Evolutionary conservation across 92 coral and sea anemone genomes (phyloP), one percentile per base, ranked within the genome.

Genomic region (Pocillopora grandis): DNA sequence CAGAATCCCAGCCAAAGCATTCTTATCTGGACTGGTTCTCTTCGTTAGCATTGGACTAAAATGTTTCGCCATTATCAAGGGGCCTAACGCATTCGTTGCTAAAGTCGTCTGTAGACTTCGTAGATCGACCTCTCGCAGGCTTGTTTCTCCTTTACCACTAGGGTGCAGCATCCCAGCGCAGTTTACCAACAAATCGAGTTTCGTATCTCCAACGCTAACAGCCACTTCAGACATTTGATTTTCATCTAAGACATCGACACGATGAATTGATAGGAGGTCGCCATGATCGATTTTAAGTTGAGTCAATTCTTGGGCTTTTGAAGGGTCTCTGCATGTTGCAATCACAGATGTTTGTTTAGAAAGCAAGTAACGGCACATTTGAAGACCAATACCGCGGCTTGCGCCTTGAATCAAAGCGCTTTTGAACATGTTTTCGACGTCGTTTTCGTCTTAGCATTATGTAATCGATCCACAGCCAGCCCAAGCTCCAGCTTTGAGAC

Each of bases 121-220:
- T 56, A 74, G 70, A 52, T 84, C 62, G 18, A 90, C 89, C 59
- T 90, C 93, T 1, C 89, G 80, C 63, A 90, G 65, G 62, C 93
- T 80, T 10, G 93, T 90, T 37, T 90, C 93, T 18, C 91, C 93
- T 42, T 90, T 90, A 0, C 93, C 93, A 17, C 83, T 77, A 0
- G 93, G 89, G 48, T 90, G 93, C 19, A 90, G 85, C 21, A 90
- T 87, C 17, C 93, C 93, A 18, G 93, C 88, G 76, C 93, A 87
- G 82, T 90, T 90, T n/a, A 90, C 75, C 52, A 90, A 68, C 71
- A 90, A 70, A 70, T 90, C 93, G 27, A 90, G 87, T 75, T 84
- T 90, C 52, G 55, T 65, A 58, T 76, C 84, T n/a, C 78, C 71
- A 59, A 90, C 35, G 48, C 59, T 63, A 27, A 66, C 80, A 15